phyloP scores from a whole-genome alignment of 2,888 invertebrate genomes.

The Epistrophe grossulariae region DNA sequence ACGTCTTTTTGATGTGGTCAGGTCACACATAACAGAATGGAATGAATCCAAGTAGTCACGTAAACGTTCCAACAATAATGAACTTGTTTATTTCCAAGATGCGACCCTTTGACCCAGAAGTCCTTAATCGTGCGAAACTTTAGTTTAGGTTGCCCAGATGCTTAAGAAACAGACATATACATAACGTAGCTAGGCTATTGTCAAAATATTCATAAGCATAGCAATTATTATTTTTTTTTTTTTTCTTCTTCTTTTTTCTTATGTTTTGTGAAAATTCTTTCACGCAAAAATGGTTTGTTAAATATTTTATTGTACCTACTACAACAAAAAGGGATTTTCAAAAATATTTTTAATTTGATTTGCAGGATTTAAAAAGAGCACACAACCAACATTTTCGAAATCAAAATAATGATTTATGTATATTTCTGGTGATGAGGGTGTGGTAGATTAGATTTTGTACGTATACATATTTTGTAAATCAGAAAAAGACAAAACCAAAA shows the following conservation, averaged over 20 bases:
- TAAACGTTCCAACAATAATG: conserved; percentile 11
- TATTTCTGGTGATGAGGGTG: no score
- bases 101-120: neutral
- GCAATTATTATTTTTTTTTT: neutral
- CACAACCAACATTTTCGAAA: no score
- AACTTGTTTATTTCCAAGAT: conserved; percentile 14
- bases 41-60: neutral
- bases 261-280: neutral
- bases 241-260: neutral
- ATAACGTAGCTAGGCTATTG: neutral
- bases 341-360: no score
- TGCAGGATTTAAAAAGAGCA: no score
- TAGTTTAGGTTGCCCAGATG: neutral
- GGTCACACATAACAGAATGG: neutral
- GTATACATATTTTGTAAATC: neutral
- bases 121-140: conserved; percentile 7
- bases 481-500: neutral
- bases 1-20: conserved; percentile 1
- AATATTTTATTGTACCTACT: neutral
- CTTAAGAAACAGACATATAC: neutral
- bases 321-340: no score
- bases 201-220: neutral
- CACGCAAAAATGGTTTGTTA: neutral
- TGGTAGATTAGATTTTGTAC: no score
- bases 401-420: no score